Evolutionary conservation across 2,113 vertebrate genomes (phyloP), one percentile per base, ranked within the genome.

Genomic region (Bujurquina vittata): DNA sequence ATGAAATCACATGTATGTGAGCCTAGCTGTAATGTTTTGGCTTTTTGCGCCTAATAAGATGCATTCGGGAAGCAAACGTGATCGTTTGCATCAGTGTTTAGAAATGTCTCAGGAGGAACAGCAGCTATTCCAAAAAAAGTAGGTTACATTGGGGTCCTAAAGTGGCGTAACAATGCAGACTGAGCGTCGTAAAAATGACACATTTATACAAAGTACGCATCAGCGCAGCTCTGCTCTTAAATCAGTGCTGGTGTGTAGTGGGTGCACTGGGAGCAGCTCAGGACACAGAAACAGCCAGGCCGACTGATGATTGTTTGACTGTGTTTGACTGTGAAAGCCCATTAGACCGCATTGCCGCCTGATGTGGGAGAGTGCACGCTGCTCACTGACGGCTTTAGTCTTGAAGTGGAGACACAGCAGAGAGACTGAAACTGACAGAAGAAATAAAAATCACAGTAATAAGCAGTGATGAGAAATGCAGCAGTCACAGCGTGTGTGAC

Each of bases 391-490:
- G 37, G 69, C 52, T 40, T 63, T 22, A 29, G n/a, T 23, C 54
- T 80, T 54, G 17, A 63, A 62, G 22, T 18, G 7, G 84, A 86
- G 62, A 54, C 29, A 1, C 52, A 80, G 80, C 63, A 49, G 77
- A 49, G 40, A 72, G 62, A 43, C 5, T 40, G 22, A 75, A 57
- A 29, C 35, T 72, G 76, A 82, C 83, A 69, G 35, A 29, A 52
- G 35, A 31, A 7, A 61, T 67, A 57, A 80, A 81, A 46, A 59
- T 75, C 60, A 33, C 20, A 37, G 20, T 75, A 84, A 84, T 75
- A 58, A 35, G 46, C 52, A 14, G 23, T 69, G 35, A 86, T 63
- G 87, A 86, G 57, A 80, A 86, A 85, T 77, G 55, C 83, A 81
- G 67, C 17, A 29, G 62, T n/a, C 76, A 57, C 23, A 77, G 7